Conservation (phyloP, 2,113 vertebrate species). For the Zapus hudsonius region DNA sequence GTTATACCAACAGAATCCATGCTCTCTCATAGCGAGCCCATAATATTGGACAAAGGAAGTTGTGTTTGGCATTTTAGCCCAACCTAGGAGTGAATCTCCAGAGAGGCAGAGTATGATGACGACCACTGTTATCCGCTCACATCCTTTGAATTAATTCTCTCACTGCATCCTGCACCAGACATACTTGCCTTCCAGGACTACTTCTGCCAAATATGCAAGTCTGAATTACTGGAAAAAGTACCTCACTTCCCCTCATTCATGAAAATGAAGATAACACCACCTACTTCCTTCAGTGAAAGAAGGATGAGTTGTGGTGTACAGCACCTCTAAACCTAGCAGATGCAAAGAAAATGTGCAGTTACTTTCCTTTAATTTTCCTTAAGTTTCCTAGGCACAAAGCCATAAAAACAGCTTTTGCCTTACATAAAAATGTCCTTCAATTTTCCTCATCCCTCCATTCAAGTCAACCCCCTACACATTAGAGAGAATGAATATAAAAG, state of each 20-base stretch:
- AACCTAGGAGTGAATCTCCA: neutral
- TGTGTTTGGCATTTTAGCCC: neutral
- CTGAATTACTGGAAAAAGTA: neutral
- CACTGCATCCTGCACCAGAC: neutral
- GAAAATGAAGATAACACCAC: conserved; percentile 18
- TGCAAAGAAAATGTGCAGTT: neutral
- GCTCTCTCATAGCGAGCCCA: neutral
- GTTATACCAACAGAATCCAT: rapidly evolving
- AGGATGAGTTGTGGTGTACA: neutral
- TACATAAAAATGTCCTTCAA: neutral
- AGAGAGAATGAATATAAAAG: neutral
- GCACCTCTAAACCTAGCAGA: neutral
- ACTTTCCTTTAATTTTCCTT: neutral
- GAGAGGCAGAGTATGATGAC: neutral
- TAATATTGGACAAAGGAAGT: rapidly evolving
- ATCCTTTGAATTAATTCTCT: neutral
- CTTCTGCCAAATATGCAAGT: neutral
- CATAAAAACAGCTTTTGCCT: neutral
- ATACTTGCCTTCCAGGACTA: neutral
- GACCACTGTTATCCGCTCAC: neutral
- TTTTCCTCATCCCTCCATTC: neutral
- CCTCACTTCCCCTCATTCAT: neutral
- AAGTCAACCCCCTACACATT: neutral
- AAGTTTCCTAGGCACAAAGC: neutral
- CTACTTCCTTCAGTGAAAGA: neutral